phyloP scores from a whole-genome alignment of 1,140 invertebrate species.

The Sycobia sp. region DNA sequence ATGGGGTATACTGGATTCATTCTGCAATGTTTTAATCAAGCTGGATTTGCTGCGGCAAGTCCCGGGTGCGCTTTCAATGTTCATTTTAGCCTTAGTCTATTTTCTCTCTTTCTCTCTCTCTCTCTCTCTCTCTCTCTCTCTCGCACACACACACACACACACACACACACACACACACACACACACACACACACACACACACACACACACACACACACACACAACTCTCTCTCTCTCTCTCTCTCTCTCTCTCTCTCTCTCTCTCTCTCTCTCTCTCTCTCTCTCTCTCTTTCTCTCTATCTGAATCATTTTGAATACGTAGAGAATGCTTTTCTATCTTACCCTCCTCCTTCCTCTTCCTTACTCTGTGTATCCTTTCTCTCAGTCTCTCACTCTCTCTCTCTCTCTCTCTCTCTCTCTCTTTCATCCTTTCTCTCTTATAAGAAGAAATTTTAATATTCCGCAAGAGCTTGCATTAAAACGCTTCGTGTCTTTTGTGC shows the following conservation, averaged over 20 bases:
- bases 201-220: no score
- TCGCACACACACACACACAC: no score
- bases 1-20: conserved; percentile 53
- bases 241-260: conserved; percentile 38
- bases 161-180: no score
- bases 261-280: not conserved
- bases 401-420: conserved; percentile 5
- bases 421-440: conserved; percentile 9
- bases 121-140: not conserved
- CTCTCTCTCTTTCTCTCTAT: conserved; percentile 38
- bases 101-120: conserved; percentile 37
- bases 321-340: conserved; percentile 38
- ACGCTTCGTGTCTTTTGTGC: not conserved
- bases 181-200: no score
- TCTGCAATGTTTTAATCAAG: conserved; percentile 61
- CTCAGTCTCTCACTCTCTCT: not conserved
- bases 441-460: conserved; percentile 37
- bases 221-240: no score
- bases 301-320: conserved; percentile 39
- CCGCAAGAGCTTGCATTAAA: conserved; percentile 32
- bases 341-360: conserved; percentile 18
- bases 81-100: conserved; percentile 56
- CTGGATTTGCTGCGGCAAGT: conserved; percentile 62
- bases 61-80: conserved; percentile 57
- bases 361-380: no score